Base-by-base conservation (phyloP, 2,113 vertebrate genomes). In the Hemiprocne comata region DNA sequence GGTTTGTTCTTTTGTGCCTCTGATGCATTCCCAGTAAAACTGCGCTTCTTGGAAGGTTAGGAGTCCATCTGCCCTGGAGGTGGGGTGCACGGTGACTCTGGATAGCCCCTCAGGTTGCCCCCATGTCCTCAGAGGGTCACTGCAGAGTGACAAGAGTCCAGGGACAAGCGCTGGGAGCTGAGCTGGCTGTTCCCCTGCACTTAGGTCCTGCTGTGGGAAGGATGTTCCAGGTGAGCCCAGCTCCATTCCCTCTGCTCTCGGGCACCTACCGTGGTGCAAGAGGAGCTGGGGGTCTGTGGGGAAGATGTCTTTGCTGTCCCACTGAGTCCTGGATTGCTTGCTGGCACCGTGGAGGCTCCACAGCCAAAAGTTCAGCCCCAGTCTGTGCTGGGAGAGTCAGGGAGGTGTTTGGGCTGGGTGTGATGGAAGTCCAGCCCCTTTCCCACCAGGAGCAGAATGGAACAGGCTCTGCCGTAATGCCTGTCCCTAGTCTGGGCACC, bases 241-340 rank as follows among this genome's bases (percentile, higher is more conserved):
- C 40, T 77, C 50, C 24, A 11, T 80, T 34, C 25, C 10, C 62
- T 50, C 44, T 9, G 23, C 61, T 36, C 28, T 72, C 66, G 46
- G 4, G 1, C 57, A 16, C 38, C 29, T 10, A 8, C 50, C 2
- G 0, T 3, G 13, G 15, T 28, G 50, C 4, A 20, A 76, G 44
- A 13, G 17, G 23, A 38, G 15, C 4, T 1, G 6, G 19, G 46
- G 44, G 21, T 15, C 19, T 3, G 1, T 0, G 0, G 23, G 33
- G 55, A 65, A 36, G 34, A 58, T 34, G 14, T 31, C 0, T 0
- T 5, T 31, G 38, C 64, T 72, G 38, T 54, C 57, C 61, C 29
- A 2, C 5, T 10, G 12, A 8, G 13, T 55, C 33, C 26, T 0
- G 0, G 25, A 24, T 12, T 19, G 18, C 53, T 36, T 57, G 38